Evolutionary conservation across 2,797 vertebrate species (phyloP).

Genomic region (Sebastes aleutianus): DNA sequence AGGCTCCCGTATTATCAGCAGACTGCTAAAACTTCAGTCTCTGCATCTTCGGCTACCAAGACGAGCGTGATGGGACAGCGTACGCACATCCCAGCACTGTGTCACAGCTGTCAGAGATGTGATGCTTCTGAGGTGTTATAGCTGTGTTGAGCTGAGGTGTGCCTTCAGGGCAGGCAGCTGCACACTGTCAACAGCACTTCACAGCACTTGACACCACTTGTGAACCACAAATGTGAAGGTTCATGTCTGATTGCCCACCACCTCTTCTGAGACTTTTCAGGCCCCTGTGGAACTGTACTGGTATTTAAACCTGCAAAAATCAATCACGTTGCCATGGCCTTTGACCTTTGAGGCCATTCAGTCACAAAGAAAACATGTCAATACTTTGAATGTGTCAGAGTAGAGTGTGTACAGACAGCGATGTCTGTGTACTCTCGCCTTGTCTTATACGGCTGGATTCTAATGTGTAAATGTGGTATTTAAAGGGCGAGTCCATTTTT

Average conservation of each 20-base stretch:
- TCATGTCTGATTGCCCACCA: constrained; percentile 11
- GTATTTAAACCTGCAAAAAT: constrained; percentile 5
- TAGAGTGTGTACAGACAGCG: not conserved
- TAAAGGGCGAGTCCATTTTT: not conserved
- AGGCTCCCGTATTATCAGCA: not conserved
- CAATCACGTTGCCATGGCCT: not conserved
- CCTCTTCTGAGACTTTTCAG: constrained; percentile 13
- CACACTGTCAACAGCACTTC: constrained; percentile 50
- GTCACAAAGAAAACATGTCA: not conserved
- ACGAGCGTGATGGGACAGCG: constrained; percentile 14
- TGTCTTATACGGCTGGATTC: not conserved
- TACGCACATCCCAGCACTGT: not conserved
- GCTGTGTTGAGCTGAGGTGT: constrained; percentile 42
- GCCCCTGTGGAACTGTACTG: not conserved
- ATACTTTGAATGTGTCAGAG: not conserved
- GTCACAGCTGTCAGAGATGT: constrained; percentile 39
- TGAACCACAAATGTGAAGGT: constrained; percentile 26
- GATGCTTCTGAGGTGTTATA: constrained; percentile 40
- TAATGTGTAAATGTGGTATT: not conserved
- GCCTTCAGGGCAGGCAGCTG: constrained; percentile 49
- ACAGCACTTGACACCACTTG: constrained; percentile 31
- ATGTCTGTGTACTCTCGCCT: not conserved
- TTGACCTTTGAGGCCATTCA: not conserved
- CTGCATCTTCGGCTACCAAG: not conserved
- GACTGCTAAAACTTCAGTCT: constrained; percentile 9